Evolutionary conservation across 1,140 invertebrate genomes (phyloP).

Genomic region (Drosophila varians): DNA sequence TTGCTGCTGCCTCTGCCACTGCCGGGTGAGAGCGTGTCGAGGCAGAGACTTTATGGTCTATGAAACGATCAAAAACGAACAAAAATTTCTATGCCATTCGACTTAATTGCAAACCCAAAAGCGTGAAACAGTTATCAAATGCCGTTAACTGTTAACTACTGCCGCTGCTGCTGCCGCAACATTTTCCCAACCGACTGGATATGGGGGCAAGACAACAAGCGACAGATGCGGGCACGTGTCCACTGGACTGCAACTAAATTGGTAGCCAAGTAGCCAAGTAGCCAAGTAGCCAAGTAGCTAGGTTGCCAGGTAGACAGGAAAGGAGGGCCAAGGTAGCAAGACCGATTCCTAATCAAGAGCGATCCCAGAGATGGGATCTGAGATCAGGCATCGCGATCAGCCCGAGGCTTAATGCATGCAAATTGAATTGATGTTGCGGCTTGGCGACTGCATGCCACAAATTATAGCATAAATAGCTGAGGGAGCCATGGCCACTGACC

Average conservation of each 20-base stretch:
- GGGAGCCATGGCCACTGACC: constrained; percentile 14
- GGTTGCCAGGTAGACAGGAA: background rate
- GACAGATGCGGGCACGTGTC: constrained; percentile 30
- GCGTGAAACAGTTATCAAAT: constrained; percentile 73
- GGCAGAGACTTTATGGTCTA: constrained; percentile 67
- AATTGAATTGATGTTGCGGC: constrained; percentile 73
- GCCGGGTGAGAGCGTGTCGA: constrained; percentile 51
- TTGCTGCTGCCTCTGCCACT: no score
- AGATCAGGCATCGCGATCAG: constrained; percentile 8
- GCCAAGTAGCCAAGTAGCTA: background rate
- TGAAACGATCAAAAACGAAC: constrained; percentile 64
- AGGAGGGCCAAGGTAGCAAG: background rate
- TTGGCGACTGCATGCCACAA: constrained; percentile 63
- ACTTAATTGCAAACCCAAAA: constrained; percentile 63
- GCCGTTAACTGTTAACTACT: constrained; percentile 63
- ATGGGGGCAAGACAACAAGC: constrained; percentile 11
- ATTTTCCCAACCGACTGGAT: constrained; percentile 42
- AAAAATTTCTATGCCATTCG: constrained; percentile 63
- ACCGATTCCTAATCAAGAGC: constrained; percentile 26
- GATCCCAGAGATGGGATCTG: constrained; percentile 6
- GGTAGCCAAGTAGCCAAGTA: constrained; percentile 15
- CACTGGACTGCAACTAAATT: constrained; percentile 43
- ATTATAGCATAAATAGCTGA: constrained; percentile 78
- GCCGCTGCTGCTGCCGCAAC: constrained; percentile 28
- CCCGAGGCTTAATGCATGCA: constrained; percentile 52